Evolutionary conservation across 2,797 vertebrate species (phyloP).

Genomic region (Threskiornis aethiopicus): DNA sequence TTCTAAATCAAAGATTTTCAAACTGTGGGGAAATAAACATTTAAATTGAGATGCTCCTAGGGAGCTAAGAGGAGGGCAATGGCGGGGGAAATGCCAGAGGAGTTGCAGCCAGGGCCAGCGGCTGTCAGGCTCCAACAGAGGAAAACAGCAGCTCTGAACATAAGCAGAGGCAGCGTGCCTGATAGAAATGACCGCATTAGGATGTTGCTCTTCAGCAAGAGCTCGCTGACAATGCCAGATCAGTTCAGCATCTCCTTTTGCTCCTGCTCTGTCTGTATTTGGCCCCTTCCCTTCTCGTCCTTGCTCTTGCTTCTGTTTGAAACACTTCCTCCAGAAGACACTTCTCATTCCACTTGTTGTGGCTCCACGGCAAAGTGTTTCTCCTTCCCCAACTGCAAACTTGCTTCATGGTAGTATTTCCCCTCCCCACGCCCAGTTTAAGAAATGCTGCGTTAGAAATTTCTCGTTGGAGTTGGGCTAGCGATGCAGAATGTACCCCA

Average conservation of each 20-base stretch:
- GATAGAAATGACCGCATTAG: not conserved
- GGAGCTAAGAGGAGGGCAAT: not conserved
- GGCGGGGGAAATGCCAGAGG: not conserved
- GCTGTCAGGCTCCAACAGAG: not conserved
- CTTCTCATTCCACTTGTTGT: not conserved
- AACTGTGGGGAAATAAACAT: not conserved
- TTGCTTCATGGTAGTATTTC: not conserved
- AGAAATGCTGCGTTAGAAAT: not conserved
- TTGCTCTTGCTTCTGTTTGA: not conserved
- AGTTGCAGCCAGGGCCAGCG: not conserved
- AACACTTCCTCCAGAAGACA: not conserved
- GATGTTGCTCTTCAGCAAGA: not conserved
- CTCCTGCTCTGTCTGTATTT: not conserved
- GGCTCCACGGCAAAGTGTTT: not conserved
- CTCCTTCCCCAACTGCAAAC: not conserved
- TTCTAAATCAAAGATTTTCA: not conserved
- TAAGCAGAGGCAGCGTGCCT: not conserved
- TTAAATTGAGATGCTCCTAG: not conserved
- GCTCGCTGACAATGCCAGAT: fast-evolving
- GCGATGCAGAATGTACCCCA: not conserved
- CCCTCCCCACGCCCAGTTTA: not conserved
- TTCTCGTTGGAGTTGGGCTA: not conserved
- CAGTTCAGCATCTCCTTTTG: not conserved
- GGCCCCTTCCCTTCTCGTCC: not conserved
- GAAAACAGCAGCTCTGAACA: not conserved